A percentile compares a stretch with the other conserved stretches of the same genome.
Conservation (phyloP, 2,888 invertebrate genomes). For the Disparrhopalites patrizii region DNA sequence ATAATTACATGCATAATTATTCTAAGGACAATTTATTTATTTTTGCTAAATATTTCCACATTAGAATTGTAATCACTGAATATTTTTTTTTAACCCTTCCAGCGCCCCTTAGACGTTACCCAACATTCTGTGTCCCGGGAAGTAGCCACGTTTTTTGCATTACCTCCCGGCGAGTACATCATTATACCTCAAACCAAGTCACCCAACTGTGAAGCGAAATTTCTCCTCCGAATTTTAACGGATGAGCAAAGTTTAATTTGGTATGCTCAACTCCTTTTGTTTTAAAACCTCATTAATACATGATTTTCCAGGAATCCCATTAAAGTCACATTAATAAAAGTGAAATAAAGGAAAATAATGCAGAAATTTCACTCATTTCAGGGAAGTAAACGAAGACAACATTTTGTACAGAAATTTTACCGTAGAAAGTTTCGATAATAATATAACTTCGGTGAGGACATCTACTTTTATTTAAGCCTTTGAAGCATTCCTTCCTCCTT, state of each 20-base stretch:
- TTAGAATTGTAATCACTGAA: background rate
- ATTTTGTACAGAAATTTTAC: conserved; percentile 64
- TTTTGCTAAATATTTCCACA: background rate
- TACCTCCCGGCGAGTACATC: conserved; percentile 70
- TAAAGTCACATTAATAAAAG: too few relatives aligned
- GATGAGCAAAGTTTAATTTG: conserved; percentile 70
- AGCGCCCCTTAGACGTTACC: conserved; percentile 65
- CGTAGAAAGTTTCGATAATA: conserved; percentile 60
- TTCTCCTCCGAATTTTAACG: conserved; percentile 66
- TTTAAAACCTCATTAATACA: background rate
- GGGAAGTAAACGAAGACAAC: conserved; percentile 74
- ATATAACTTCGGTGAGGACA: conserved; percentile 56
- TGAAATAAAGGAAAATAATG: too few relatives aligned
- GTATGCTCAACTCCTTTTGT: conserved; percentile 51
- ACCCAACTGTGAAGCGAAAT: conserved; percentile 66
- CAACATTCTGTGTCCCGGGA: conserved; percentile 64
- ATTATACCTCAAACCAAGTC: conserved; percentile 68
- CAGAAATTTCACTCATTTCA: conserved; percentile 50
- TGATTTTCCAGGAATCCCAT: too few relatives aligned
- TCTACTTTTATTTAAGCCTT: too few relatives aligned
- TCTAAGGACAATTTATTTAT: background rate
- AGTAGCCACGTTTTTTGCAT: conserved; percentile 69
- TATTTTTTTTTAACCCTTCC: conserved; percentile 27
- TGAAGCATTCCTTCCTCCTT: too few relatives aligned
- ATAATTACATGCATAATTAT: background rate